Evolutionary conservation across 2,113 vertebrate species (phyloP).

Genomic region (Thymallus thymallus): DNA sequence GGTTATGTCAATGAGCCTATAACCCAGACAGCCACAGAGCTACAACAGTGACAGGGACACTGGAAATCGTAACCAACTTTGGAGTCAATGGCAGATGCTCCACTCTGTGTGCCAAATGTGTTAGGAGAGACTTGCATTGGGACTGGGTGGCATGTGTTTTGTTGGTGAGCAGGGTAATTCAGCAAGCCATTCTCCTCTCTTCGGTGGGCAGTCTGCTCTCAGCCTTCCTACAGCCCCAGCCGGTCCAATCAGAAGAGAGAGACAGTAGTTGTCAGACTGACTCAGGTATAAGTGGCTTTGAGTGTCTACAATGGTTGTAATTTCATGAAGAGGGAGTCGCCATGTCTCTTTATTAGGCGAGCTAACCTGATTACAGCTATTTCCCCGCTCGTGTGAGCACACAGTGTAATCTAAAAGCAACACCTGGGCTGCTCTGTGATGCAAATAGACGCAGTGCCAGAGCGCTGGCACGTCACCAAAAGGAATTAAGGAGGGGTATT

Average conservation of each 20-base stretch:
- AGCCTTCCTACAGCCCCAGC: slow-evolving; percentile 18
- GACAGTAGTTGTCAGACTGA: slow-evolving; percentile 62
- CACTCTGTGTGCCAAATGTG: slow-evolving; percentile 71
- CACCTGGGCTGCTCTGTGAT: slow-evolving; percentile 66
- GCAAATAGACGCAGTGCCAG: slow-evolving; percentile 61
- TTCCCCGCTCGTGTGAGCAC: slow-evolving; percentile 53
- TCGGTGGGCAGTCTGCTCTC: slow-evolving; percentile 37
- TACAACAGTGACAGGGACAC: slow-evolving; percentile 32
- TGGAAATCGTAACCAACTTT: slow-evolving; percentile 68
- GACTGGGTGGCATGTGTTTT: slow-evolving; percentile 54
- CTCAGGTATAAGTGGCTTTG: slow-evolving; percentile 69
- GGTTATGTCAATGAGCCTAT: slow-evolving; percentile 23
- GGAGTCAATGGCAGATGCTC: slow-evolving; percentile 70
- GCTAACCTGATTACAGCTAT: slow-evolving; percentile 74
- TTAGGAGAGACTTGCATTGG: slow-evolving; percentile 57
- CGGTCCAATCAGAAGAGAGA: not conserved
- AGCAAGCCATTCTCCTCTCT: slow-evolving; percentile 60
- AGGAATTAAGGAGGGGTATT: slow-evolving; percentile 65
- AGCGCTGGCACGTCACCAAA: slow-evolving; percentile 61
- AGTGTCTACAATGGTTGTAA: slow-evolving; percentile 63
- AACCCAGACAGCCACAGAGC: slow-evolving; percentile 17
- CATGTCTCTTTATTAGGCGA: slow-evolving; percentile 62
- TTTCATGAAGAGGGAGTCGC: slow-evolving; percentile 72
- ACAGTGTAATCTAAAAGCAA: slow-evolving; percentile 76
- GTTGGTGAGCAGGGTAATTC: slow-evolving; percentile 67